Conservation (phyloP, 2,888 invertebrate genomes). For the Pollenia griseotomentosa region DNA sequence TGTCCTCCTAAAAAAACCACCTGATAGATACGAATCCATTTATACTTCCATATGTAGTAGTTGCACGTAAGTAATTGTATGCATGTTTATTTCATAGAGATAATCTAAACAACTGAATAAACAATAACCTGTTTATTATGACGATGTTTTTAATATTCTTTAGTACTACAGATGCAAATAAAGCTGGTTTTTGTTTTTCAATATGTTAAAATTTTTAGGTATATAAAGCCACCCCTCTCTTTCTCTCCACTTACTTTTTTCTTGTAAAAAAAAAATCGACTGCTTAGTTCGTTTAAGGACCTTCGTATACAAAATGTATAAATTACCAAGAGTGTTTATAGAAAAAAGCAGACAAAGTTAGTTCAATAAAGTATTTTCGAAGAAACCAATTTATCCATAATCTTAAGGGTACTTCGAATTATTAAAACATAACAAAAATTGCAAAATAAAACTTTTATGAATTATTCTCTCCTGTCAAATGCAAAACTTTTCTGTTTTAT, state of each 20-base stretch:
- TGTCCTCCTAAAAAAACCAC: no score
- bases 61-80: not conserved
- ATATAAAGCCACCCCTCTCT: not conserved
- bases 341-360: not conserved
- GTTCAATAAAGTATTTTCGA: not conserved
- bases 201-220: not conserved
- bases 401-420: not conserved
- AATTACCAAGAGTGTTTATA: not conserved
- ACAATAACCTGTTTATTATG: conserved; percentile 16
- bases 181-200: not conserved
- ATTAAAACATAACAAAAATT: not conserved
- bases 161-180: not conserved
- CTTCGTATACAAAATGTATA: not conserved
- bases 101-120: conserved; percentile 5
- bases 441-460: not conserved
- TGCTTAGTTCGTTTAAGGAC: not conserved
- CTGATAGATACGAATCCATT: not conserved
- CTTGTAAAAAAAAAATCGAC: not conserved
- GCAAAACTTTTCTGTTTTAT: conserved; percentile 15
- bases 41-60: not conserved
- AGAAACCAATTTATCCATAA: not conserved
- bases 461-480: conserved; percentile 17
- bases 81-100: not conserved
- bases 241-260: no score
- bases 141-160: not conserved